phyloP scores from a whole-genome alignment of 2,113 vertebrate species.

The Microtus oregoni region DNA sequence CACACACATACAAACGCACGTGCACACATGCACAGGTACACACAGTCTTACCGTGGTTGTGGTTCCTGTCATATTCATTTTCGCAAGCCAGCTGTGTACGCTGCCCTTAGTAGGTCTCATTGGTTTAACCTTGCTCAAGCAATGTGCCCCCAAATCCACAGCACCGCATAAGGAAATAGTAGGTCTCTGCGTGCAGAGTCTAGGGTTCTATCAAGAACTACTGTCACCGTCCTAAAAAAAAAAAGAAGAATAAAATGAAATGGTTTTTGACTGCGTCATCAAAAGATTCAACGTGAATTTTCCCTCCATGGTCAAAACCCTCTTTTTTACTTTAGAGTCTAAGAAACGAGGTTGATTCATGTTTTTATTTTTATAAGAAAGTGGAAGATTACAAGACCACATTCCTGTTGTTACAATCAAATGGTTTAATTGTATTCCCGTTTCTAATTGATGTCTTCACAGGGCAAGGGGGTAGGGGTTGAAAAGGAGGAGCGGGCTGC shows the following conservation, averaged over 20 bases:
- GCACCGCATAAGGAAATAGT: not conserved
- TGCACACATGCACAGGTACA: not conserved
- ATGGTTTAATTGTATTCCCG: constrained; percentile 69
- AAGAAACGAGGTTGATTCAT: constrained; percentile 38
- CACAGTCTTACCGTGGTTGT: not conserved
- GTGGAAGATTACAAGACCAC: constrained; percentile 56
- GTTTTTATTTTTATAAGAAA: constrained; percentile 56
- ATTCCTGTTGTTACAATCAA: constrained; percentile 68
- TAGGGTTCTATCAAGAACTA: not conserved
- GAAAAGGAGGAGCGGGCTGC: constrained; percentile 51
- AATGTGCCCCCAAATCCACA: not conserved
- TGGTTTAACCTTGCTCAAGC: not conserved
- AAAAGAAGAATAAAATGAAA: not conserved
- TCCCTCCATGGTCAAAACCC: not conserved
- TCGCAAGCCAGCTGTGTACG: not conserved
- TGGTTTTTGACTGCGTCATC: not conserved
- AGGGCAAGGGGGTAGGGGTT: not conserved
- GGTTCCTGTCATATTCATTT: not conserved
- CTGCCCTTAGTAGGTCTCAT: not conserved
- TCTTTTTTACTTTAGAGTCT: constrained; percentile 13
- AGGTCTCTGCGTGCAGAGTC: not conserved
- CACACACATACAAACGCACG: not conserved
- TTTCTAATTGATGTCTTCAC: constrained; percentile 58
- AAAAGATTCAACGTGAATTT: constrained; percentile 12
- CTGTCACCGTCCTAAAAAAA: not conserved